These are phyloP conservation scores for Plotosus lineatus DNA, from an alignment of 2,113 vertebrate genomes.

Conservation along the genomic window DNA sequence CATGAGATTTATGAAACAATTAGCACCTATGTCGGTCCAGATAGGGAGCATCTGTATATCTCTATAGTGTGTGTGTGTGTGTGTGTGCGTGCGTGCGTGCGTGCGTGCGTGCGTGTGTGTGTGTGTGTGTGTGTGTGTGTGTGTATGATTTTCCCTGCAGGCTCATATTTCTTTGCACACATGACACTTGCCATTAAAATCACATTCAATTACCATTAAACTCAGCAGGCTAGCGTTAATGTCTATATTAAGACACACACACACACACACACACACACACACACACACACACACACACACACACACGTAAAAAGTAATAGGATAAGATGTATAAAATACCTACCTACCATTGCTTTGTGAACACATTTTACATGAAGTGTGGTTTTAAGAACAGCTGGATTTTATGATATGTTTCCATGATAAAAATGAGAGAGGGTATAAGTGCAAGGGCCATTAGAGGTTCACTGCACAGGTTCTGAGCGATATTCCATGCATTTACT, in stretches of 20 bases:
- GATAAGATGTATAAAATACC: background rate
- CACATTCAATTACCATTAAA: constrained; percentile 68
- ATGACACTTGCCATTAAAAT: constrained; percentile 67
- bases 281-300: constrained; percentile 51
- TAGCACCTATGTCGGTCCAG: background rate
- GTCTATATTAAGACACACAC: constrained; percentile 60
- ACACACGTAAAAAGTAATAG: constrained; percentile 16
- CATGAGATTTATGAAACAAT: constrained; percentile 23
- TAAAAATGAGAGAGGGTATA: constrained; percentile 38
- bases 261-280: constrained; percentile 59
- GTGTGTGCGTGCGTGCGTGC: constrained; percentile 16
- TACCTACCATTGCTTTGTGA: background rate
- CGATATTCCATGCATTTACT: constrained; percentile 56
- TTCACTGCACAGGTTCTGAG: constrained; percentile 59
- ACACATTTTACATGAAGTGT: constrained; percentile 58
- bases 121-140: constrained; percentile 15
- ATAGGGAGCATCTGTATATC: background rate
- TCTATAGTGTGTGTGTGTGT: constrained; percentile 3
- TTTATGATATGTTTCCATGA: background rate
- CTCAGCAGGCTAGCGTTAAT: constrained; percentile 55
- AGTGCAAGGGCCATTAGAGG: constrained; percentile 21
- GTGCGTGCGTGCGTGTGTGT: constrained; percentile 18
- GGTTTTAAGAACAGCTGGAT: background rate
- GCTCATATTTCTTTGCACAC: constrained; percentile 64
- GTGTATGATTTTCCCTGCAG: constrained; percentile 31